Conservation (phyloP, 2,797 vertebrate genomes). For the Psittacula derbiana region DNA sequence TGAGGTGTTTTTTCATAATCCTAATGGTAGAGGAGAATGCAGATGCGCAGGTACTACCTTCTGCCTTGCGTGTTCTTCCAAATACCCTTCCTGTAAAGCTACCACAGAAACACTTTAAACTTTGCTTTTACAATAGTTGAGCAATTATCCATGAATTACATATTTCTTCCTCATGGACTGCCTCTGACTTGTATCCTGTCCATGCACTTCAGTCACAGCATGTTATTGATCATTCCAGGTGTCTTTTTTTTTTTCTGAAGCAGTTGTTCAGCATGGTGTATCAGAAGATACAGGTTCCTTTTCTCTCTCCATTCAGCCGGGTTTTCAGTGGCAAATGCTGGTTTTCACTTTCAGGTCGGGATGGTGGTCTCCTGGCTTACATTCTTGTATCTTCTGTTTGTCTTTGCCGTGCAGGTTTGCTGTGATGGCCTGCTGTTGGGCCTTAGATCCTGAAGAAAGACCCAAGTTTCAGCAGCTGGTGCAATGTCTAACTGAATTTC, state of each 20-base stretch:
- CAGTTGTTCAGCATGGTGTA: not conserved
- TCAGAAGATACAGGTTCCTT: not conserved
- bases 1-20: not conserved
- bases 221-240: not conserved
- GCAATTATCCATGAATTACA: not conserved
- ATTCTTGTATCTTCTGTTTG: not conserved
- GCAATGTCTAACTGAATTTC: slow-evolving; percentile 98
- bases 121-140: not conserved
- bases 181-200: not conserved
- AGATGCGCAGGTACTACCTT: not conserved
- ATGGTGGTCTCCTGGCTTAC: not conserved
- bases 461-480: slow-evolving; percentile 99
- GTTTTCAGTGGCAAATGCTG: not conserved
- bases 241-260: not conserved
- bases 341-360: not conserved
- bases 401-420: slow-evolving; percentile 84
- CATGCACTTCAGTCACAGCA: not conserved
- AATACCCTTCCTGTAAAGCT: not conserved
- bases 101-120: not conserved
- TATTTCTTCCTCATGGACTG: not conserved
- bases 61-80: not conserved
- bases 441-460: slow-evolving; percentile 94
- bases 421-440: slow-evolving; percentile 99
- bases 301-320: not conserved
- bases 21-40: not conserved